These are phyloP conservation scores for Philereme transversata DNA, from an alignment of 2,888 invertebrate genomes.

Conservation along the genomic window DNA sequence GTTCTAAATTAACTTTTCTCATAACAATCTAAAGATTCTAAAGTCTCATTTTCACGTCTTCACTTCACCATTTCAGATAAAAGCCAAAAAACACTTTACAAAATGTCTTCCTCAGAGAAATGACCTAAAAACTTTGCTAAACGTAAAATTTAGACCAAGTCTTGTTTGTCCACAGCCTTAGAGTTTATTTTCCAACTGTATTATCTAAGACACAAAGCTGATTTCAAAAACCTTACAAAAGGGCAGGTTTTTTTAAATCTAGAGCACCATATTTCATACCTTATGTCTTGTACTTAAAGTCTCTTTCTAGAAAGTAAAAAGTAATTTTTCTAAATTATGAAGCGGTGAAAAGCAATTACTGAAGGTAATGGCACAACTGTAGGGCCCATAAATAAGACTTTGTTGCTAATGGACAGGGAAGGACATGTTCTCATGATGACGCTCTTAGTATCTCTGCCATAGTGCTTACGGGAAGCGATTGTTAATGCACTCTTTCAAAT, in stretches of 20 bases:
- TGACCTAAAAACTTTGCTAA: constrained; percentile 6
- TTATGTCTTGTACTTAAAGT: constrained; percentile 7
- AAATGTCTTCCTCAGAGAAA: constrained; percentile 1
- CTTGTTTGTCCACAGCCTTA: not conserved
- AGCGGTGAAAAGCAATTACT: constrained; percentile 38
- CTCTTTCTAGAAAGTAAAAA: constrained; percentile 18
- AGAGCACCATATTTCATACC: constrained; percentile 15
- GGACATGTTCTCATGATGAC: constrained; percentile 22
- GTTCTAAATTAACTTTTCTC: not conserved
- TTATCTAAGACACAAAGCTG: not conserved
- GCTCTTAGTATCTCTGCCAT: constrained; percentile 4
- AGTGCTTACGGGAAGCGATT: not conserved
- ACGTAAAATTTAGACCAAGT: not conserved
- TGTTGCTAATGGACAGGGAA: constrained; percentile 27
- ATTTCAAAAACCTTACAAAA: not conserved
- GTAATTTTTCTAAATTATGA: constrained; percentile 36
- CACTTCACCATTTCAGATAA: constrained; percentile 1
- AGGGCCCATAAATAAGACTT: constrained; percentile 33
- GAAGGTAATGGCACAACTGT: constrained; percentile 32
- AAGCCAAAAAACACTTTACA: not conserved
- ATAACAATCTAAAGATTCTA: not conserved
- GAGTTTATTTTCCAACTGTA: constrained; percentile 1
- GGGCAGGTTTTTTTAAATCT: not conserved
- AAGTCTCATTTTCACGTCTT: not conserved
- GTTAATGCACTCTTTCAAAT: not conserved